Base-by-base conservation (phyloP, 2,113 vertebrate species). In the Saccopteryx bilineata region DNA sequence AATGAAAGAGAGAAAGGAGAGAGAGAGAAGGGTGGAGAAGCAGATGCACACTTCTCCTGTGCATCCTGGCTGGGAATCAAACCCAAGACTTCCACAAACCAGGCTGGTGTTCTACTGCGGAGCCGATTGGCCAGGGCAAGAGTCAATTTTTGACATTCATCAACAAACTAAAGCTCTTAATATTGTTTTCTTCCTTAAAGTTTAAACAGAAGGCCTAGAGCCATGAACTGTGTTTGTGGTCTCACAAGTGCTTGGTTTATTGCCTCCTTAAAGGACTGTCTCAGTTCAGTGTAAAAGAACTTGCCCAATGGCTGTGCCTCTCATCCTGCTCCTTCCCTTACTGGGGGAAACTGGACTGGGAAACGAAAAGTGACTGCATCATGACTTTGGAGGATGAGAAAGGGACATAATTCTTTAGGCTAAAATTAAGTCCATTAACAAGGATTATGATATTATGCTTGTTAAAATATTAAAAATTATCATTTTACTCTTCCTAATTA, bases 261-360 rank as follows among this genome's bases (percentile, higher is more conserved):
- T 33, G 74, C 39, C 90, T 79, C 84, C 46, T 95, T 33, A 66
- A 97, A 82, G 69, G 24, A 46, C 63, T 23, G 7, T 46, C 39
- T 69, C 33, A 17, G 7, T 61, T 58, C 72, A 48, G 14, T 9
- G 1, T 11, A 28, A 12, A 28, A 81, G 61, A 88, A 50, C 8
- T 71, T 93, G n/a, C 19, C 26, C 19, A 24, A 15, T 3, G 50
- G 15, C 14, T 83, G 1, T 56, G 24, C 2, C 11, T 94, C 72
- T 91, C 24, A 56, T 48, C 15, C 48, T 60, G 19, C n/a, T 21
- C 24, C 15, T 48, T 33, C 9, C 24, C 56, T 52, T 87, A 66
- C 84, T 72, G 21, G 31, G 7, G 33, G 14, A 11, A 54, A 58
- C 3, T 50, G 21, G 48, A 69, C 28, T 33, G 31, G 69, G 66